phyloP scores from a whole-genome alignment of 2,888 invertebrate genomes.

The Eumerus sabulonum region DNA sequence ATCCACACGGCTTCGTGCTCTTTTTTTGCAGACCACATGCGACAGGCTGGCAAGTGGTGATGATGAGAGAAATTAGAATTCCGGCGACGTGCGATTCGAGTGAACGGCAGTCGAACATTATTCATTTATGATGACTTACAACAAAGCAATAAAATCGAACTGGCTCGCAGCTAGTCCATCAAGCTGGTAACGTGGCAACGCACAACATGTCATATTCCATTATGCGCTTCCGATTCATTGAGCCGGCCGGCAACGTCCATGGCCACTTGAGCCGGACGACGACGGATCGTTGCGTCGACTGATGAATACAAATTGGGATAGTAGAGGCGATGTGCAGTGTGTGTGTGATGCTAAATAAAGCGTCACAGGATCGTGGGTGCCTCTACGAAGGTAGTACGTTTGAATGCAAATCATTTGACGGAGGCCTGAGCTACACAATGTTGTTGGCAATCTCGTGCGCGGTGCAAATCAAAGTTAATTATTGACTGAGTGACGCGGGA shows the following conservation, averaged over 20 bases:
- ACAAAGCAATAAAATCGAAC: slow-evolving; percentile 52
- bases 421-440: too few species aligned
- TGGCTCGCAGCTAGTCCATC: slow-evolving; percentile 65
- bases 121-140: slow-evolving; percentile 62
- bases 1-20: slow-evolving; percentile 6
- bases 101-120: slow-evolving; percentile 65
- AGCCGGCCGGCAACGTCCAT: slow-evolving; percentile 52
- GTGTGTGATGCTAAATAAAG: too few species aligned
- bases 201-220: slow-evolving; percentile 66
- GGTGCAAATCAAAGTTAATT: too few species aligned
- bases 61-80: slow-evolving; percentile 47
- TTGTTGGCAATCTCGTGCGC: too few species aligned
- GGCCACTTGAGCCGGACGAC: slow-evolving; percentile 30
- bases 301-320: slow-evolving; percentile 59
- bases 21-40: slow-evolving; percentile 31
- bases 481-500: too few species aligned
- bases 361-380: background rate
- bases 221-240: slow-evolving; percentile 67
- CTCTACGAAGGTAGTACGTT: too few species aligned
- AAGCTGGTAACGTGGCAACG: slow-evolving; percentile 46
- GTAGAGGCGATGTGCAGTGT: too few species aligned
- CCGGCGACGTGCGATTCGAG: slow-evolving; percentile 62
- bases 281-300: slow-evolving; percentile 34
- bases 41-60: background rate
- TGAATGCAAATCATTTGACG: too few species aligned